phyloP scores from a whole-genome alignment of 2,888 invertebrate genomes.

The Bembecia ichneumoniformis region DNA sequence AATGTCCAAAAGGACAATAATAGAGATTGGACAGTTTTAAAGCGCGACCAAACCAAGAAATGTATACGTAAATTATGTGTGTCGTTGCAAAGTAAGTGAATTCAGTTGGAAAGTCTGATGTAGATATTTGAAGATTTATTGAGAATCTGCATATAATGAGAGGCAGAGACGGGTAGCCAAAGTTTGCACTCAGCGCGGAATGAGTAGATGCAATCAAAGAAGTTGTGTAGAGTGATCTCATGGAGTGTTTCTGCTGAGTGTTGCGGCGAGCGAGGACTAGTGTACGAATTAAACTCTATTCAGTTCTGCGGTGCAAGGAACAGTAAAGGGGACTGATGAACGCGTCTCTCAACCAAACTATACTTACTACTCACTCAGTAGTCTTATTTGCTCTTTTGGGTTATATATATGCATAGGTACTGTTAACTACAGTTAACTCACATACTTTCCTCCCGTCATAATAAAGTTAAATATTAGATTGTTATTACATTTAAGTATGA shows the following conservation, averaged over 20 bases:
- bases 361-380: conserved; percentile 3
- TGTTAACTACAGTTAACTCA: too few relatives aligned
- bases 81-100: too few relatives aligned
- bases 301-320: conserved; percentile 9
- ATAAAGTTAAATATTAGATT: too few relatives aligned
- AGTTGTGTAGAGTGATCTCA: conserved; percentile 22
- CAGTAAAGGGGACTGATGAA: background rate
- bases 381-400: conserved; percentile 1
- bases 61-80: too few relatives aligned
- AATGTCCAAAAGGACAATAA: too few relatives aligned
- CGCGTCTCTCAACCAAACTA: background rate
- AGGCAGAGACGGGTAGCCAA: background rate
- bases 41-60: too few relatives aligned
- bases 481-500: too few relatives aligned
- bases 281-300: conserved; percentile 38
- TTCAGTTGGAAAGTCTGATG: too few relatives aligned
- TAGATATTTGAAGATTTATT: too few relatives aligned
- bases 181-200: background rate
- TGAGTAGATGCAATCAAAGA: conserved; percentile 21
- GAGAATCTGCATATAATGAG: too few relatives aligned
- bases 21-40: too few relatives aligned
- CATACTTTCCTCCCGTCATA: too few relatives aligned
- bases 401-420: background rate
- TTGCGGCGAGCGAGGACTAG: conserved; percentile 11
- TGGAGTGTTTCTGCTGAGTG: conserved; percentile 32